Conservation (phyloP, 2,113 vertebrate species). For the Notarius quadriscutis region DNA sequence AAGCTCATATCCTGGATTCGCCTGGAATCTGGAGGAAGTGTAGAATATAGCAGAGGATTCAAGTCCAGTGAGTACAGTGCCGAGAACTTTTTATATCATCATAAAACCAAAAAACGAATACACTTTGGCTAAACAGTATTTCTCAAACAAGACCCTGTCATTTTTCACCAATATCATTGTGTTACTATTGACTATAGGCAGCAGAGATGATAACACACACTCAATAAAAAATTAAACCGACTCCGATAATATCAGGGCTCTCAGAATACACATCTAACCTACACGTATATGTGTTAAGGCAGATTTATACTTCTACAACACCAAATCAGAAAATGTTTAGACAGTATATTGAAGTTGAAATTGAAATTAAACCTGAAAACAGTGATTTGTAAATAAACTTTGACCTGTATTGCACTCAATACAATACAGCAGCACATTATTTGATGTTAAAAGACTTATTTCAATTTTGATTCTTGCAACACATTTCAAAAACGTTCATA, state of each 20-base stretch:
- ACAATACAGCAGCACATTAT: too few relatives aligned
- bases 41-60: not conserved
- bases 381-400: too few relatives aligned
- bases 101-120: not conserved
- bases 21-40: not conserved
- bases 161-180: not conserved
- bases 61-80: not conserved
- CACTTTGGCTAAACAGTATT: not conserved
- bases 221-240: not conserved
- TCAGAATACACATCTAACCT: not conserved
- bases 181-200: not conserved
- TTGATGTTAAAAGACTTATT: too few relatives aligned
- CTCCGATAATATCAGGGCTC: not conserved
- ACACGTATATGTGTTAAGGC: not conserved
- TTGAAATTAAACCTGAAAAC: too few relatives aligned
- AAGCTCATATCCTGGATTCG: slow-evolving; percentile 5
- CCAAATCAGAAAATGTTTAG: too few relatives aligned
- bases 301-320: not conserved
- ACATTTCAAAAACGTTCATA: too few relatives aligned
- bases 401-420: too few relatives aligned
- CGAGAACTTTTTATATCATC: not conserved
- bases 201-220: not conserved
- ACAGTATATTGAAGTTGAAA: too few relatives aligned
- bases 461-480: too few relatives aligned
- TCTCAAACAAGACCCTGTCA: not conserved